Evolutionary conservation across 2,797 vertebrate species (phyloP).

Genomic region (Gallinago stenura): DNA sequence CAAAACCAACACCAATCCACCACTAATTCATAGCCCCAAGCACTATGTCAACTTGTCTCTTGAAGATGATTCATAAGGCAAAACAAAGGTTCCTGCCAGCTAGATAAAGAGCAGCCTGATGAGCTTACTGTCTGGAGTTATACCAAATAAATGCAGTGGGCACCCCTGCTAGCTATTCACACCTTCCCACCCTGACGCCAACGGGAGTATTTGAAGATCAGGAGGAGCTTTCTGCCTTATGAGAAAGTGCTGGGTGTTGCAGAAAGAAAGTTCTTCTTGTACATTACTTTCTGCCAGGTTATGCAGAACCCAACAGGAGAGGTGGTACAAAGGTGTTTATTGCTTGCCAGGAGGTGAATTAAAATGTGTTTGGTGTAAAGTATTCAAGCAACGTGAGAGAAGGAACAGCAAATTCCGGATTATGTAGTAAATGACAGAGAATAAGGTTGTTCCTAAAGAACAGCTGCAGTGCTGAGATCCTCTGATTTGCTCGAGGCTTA

Average conservation of each 20-base stretch:
- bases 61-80: background rate
- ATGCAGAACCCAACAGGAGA: background rate
- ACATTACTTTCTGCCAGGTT: accelerated
- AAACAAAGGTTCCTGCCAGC: background rate
- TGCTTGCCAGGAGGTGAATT: background rate
- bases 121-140: background rate
- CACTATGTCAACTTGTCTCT: too few relatives aligned
- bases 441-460: background rate
- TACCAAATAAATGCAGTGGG: accelerated
- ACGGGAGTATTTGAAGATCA: background rate
- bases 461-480: background rate
- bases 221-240: background rate
- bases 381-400: background rate
- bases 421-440: background rate
- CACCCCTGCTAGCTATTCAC: background rate
- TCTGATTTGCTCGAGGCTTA: background rate
- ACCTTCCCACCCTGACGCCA: accelerated
- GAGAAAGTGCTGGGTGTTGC: background rate
- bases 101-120: background rate
- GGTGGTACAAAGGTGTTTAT: background rate
- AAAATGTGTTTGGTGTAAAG: background rate
- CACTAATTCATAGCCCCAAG: too few relatives aligned
- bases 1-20: too few relatives aligned
- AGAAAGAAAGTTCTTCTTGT: background rate
- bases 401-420: background rate